Base-by-base conservation (phyloP, 2,113 vertebrate genomes). In the Amphiprion ocellaris region DNA sequence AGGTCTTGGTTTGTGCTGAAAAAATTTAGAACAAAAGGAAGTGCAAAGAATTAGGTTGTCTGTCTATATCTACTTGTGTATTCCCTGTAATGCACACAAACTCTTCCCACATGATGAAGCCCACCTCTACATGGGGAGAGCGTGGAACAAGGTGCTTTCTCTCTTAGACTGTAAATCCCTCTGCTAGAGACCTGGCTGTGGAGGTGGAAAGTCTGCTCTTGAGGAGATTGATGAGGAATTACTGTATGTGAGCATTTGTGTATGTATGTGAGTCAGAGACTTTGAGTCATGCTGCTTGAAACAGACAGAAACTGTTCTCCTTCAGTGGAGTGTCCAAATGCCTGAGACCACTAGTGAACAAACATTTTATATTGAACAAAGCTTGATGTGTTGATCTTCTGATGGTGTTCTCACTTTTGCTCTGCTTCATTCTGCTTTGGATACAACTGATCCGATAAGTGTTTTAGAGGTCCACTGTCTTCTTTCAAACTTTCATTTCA, bases 191-290 rank as follows among this genome's bases (percentile, higher is more conserved):
- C 50, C 46, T 37, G 69, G 21, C 75, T 64, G 64, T 58, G 77
- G 73, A 87, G 76, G 54, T 71, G 61, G 56, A 72, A 74, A 52
- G 69, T 66, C 21, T 63, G 47, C 65, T 77, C 68, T 71, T 58
- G 41, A 72, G 73, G 30, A 76, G 77, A 66, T 63, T 78, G 75
- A 72, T 72, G 84, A 83, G 63, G 81, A 67, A 75, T 87, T 79
- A 77, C 50, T 46, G 58, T 14, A 59, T 79, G 77, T 81, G 77
- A 59, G 68, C 30, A 4, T 59, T 64, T 62, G 67, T 49, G 58
- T 69, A 44, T 39, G 56, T n/a, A 66, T 46, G 56, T 24, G 75
- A 33, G 64, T 33, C 47, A 23, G 52, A 58, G 55, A 70, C 37
- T 61, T 11, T 56, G 15, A 69, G 47, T 50, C 46, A 24, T 23